Conservation (phyloP, 2,797 vertebrate species). For the Xiphophorus birchmanni region DNA sequence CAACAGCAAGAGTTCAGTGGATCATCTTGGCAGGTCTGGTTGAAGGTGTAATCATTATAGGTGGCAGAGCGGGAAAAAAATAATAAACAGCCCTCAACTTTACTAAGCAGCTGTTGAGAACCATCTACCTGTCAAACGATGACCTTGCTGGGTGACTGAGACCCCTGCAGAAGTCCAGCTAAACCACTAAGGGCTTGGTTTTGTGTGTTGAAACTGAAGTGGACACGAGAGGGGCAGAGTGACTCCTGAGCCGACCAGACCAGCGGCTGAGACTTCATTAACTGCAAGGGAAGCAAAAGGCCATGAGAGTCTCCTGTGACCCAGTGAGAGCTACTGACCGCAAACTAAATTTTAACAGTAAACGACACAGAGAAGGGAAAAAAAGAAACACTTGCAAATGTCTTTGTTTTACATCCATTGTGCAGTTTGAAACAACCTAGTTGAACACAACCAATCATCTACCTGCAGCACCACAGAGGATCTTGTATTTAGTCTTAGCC, state of each 20-base stretch:
- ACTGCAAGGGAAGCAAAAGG: neutral
- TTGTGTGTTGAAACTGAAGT: neutral
- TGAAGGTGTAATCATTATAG: neutral
- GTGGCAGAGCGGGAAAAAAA: neutral
- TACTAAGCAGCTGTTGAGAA: neutral
- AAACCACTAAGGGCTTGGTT: neutral
- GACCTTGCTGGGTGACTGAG: neutral
- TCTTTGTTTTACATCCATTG: neutral
- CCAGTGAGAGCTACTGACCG: neutral
- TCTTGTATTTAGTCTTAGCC: neutral
- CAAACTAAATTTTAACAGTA: neutral
- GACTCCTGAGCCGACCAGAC: neutral
- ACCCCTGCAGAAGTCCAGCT: neutral
- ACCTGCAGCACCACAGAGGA: neutral
- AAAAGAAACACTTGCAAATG: neutral
- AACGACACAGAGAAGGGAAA: neutral
- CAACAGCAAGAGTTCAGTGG: constrained; percentile 1
- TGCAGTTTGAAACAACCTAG: neutral
- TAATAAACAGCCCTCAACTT: neutral
- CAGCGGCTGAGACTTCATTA: neutral
- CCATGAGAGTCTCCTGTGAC: neutral
- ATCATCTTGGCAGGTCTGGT: neutral
- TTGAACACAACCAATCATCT: neutral
- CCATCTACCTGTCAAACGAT: neutral
- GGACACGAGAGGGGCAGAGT: neutral